These are phyloP conservation scores for Coenonympha glycerion DNA, from an alignment of 2,888 invertebrate species.

Conservation along the genomic window DNA sequence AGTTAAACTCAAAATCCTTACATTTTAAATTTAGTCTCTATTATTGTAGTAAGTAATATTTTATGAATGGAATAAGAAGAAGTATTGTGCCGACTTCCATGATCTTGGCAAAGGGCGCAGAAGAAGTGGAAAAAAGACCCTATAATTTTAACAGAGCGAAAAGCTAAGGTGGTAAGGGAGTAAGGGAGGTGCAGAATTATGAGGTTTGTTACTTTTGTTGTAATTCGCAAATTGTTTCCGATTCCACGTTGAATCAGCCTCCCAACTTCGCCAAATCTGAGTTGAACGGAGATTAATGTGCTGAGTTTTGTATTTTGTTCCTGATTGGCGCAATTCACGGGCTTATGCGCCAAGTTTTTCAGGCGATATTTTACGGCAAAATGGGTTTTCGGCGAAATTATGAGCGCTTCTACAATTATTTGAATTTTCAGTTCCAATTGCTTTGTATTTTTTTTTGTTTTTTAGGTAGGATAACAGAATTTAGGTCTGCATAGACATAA, in stretches of 20 bases:
- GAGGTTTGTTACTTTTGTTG: conserved; percentile 66
- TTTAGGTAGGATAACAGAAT: no score
- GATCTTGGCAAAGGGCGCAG: no score
- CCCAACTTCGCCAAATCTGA: conserved; percentile 57
- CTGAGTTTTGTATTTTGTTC: conserved; percentile 42
- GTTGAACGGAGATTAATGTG: conserved; percentile 64
- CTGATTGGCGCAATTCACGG: conserved; percentile 26
- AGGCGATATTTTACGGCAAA: not conserved
- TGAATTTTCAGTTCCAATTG: not conserved
- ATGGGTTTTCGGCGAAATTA: not conserved
- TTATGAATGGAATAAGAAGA: no score
- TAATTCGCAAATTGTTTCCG: conserved; percentile 66
- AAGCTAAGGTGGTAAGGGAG: conserved; percentile 51
- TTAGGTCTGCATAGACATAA: no score
- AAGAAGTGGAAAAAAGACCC: no score
- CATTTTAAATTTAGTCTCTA: no score
- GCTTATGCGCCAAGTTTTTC: conserved; percentile 1
- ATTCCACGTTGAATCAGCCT: conserved; percentile 52
- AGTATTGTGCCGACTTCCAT: no score
- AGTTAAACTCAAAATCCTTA: no score
- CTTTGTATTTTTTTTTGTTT: not conserved
- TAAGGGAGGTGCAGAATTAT: conserved; percentile 53
- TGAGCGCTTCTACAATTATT: not conserved
- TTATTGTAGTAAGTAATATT: no score
- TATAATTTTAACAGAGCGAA: no score